Evolutionary conservation across 1,140 invertebrate species (phyloP), one percentile per base, ranked within the genome.

Genomic region (Leptopilina clavipes): DNA sequence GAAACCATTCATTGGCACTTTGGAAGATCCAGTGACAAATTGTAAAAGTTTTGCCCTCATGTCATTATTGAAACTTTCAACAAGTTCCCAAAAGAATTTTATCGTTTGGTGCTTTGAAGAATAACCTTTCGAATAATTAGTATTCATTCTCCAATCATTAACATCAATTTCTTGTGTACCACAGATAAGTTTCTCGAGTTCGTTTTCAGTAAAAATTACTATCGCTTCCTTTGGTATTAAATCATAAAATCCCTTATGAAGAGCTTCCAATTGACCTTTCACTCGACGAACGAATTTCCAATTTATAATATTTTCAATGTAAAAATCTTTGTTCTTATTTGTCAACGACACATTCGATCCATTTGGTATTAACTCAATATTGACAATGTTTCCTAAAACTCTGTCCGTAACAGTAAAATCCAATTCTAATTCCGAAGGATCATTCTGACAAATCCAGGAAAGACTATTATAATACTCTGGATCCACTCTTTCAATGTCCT

Each of bases 1-100:
- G 8, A 54, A 54, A 9, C 52, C 52, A 54, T 54, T 54, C 52
- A 54, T 54, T 54, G 52, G 52, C 7, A 54, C 52, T 54, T 19
- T 54, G 3, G 52, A 54, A 10, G 52, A 18, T 18, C 52, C 52
- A 8, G 52, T 54, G 8, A 54, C 52, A 19, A 54, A 54, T 54
- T 54, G 52, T n/a, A 54, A 18, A 18, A 54, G 17, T 54, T 54
- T 54, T 19, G 52, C 17, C 52, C 17, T 54, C 52, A 54, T 54
- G 9, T 54, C 17, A 19, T 54, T 54, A 54, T 54, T 18, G n/a
- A 54, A 54, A 17, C n/a, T 54, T 17, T 19, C 10, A 9, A 54
- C 52, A 19, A 54, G 17, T 10, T 54, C n/a, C 52, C 52, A 54
- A 18, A 54, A 54, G 19, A 18, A 54, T 54, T 19, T 17, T 10